Conservation (phyloP, 1,140 invertebrate genomes). For the Dendrolimus kikuchii region DNA sequence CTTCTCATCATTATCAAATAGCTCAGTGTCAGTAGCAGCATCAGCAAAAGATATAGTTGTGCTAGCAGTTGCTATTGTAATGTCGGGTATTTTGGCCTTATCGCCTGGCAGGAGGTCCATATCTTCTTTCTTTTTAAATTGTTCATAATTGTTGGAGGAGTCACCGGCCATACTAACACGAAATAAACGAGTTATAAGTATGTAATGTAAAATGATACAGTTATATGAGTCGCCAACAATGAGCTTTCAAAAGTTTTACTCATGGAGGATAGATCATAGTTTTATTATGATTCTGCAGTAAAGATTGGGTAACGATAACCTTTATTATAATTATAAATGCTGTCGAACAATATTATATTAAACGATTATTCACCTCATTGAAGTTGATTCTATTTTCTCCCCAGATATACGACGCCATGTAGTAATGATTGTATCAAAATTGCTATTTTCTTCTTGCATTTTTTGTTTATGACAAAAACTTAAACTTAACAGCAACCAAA, state of each 20-base stretch:
- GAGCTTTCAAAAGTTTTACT: too few relatives aligned
- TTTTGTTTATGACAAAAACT: constrained; percentile 21
- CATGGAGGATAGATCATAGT: too few relatives aligned
- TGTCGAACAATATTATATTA: neutral
- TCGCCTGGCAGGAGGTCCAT: constrained; percentile 7
- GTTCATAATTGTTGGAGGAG: constrained; percentile 28
- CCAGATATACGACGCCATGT: constrained; percentile 58
- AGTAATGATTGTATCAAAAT: constrained; percentile 55
- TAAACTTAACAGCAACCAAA: constrained; percentile 25
- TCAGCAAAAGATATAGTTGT: constrained; percentile 23
- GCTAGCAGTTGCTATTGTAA: constrained; percentile 19
- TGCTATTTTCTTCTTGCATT: constrained; percentile 52
- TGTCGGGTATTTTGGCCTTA: constrained; percentile 33
- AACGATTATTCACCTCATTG: constrained; percentile 37
- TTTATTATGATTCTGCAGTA: too few relatives aligned
- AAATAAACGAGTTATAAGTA: neutral
- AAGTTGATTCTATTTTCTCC: constrained; percentile 34
- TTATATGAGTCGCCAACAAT: too few relatives aligned
- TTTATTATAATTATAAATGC: neutral
- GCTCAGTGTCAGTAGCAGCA: constrained; percentile 13
- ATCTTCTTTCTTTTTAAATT: constrained; percentile 44
- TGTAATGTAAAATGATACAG: too few relatives aligned
- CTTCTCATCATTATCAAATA: constrained; percentile 29
- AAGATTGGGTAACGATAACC: neutral
- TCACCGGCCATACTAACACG: constrained; percentile 50